A percentile compares a stretch with the other conserved stretches of the same genome.
phyloP scores from a whole-genome alignment of 2,888 invertebrate genomes.

The Megalurothrips usitatus region DNA sequence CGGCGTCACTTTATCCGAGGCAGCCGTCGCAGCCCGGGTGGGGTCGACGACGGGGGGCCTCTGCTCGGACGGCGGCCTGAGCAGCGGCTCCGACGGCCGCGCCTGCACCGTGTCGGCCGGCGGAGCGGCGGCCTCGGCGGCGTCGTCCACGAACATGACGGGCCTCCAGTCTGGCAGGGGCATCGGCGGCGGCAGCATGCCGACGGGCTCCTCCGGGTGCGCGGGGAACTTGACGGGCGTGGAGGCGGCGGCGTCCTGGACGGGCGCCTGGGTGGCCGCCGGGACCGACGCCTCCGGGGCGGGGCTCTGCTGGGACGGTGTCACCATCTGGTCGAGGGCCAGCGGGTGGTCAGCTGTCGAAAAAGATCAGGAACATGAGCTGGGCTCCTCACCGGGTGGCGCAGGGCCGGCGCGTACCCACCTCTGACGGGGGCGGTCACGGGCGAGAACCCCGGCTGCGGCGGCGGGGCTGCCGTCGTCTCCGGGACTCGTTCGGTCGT shows the following conservation, averaged over 20 bases:
- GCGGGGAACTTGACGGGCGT: background rate
- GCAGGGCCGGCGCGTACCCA: too few relatives aligned
- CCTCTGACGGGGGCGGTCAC: conserved; percentile 2
- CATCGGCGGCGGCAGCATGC: background rate
- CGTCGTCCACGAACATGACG: background rate
- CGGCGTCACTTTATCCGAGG: background rate
- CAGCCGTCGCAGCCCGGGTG: background rate
- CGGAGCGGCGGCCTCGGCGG: background rate
- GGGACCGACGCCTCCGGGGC: background rate
- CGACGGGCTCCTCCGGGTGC: background rate
- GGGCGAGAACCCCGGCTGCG: background rate
- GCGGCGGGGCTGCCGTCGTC: background rate
- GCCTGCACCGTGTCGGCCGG: background rate
- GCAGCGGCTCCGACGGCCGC: background rate
- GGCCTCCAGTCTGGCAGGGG: conserved; percentile 16
- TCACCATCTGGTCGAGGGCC: background rate
- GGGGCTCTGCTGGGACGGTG: background rate
- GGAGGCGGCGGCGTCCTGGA: background rate
- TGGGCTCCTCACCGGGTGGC: background rate
- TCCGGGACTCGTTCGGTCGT: background rate
- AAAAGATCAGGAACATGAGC: background rate
- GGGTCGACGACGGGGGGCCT: too few relatives aligned
- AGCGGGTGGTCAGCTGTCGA: background rate
- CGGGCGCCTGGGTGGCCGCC: background rate
- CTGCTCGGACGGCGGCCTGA: background rate